Base-by-base conservation (phyloP, 2,797 vertebrate genomes). In the Pipistrellus nathusii region DNA sequence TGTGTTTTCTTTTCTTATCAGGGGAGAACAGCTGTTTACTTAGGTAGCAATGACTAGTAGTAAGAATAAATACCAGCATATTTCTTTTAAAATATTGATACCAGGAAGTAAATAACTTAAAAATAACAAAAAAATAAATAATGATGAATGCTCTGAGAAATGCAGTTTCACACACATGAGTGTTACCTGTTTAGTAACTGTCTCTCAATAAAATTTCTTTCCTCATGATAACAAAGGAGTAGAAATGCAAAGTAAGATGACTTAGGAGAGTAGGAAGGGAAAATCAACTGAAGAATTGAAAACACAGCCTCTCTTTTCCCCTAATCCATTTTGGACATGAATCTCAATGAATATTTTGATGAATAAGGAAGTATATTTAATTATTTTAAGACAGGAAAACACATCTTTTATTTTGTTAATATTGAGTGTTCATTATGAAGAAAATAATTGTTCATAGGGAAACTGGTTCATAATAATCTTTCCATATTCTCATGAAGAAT, bases 221-320 rank as follows among this genome's bases (percentile, higher is more conserved):
- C n/a, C 35, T 75, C 44, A 75, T 18, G 38, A 78, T 82, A 83
- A 71, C 69, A 89, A 71, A 30, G 38, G 51, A 69, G 27, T n/a
- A 27, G 27, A 35, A 94, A 92, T 32, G 55, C 18, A 83, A 62
- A 75, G 51, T 2, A 35, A 85, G 46, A 82, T 41, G 64, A 92
- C 32, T 41, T 8, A 77, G 17, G n/a, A 77, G 5, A 72, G 6
- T 17, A 51, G 18, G 72, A 38, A 81, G 25, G 30, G 6, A 57
- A 92, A 92, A 76, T 93, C 76, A 94, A 53, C 66, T 27, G 46
- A 91, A 55, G 38, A 41, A 46, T 57, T 21, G 48, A 66, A 92
- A 92, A 71, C 27, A 27, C 13, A 76, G 10, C 27, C 51, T 84
- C 57, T 66, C 1, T 7, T 12, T 32, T 0, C 27, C n/a, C 3